Base-by-base conservation (phyloP, 1,140 invertebrate species). In the Globodera ellingtonae region DNA sequence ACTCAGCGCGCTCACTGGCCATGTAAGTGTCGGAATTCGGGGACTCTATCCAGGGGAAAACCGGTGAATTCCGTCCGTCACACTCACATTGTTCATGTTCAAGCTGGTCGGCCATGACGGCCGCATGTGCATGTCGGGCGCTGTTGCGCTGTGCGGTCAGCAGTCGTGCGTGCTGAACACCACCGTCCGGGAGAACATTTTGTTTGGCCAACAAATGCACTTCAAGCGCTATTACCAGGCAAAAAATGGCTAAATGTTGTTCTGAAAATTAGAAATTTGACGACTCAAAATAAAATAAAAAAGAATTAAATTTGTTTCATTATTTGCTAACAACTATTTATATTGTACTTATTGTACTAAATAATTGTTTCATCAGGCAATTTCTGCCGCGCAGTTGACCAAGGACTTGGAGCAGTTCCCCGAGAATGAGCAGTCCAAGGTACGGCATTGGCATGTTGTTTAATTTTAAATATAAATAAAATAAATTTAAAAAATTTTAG, bases 171-270 rank as follows among this genome's bases (percentile, higher is more conserved):
- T 94, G 50, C 87, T 92, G 66, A 93, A 93, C 88, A 90, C 91
- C 0, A 93, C 92, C 6, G 87, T 93, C 0, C 90, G 90, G 75
- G 92, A 94, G n/a, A 94, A 94, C 86, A 93, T 94, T 70, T 67
- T 92, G 18, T 93, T 94, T 89, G 93, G 92, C 18, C 83, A 92
- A n/a, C 89, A 88, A 21, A 90, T 92, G 80, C 92, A 93, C 81
- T 86, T 92, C 18, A 90, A 91, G 79, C 90, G 89, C 47, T 91
- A 91, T 79, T 78, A 89, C 15, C 83, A 87, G 67, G 56, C 18
- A 18, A 18, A 18, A 18, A 18, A 52, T 9, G 5, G 15, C 13
- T 15, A 18, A 62, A 62, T 35, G 3, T 62, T 3, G 24, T 24
- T 1, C 24, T 1, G 24, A 24, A 24, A 24, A 24, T 24, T 24